Base-by-base conservation (phyloP, 2,888 invertebrate genomes). In the Nasonia oneida region DNA sequence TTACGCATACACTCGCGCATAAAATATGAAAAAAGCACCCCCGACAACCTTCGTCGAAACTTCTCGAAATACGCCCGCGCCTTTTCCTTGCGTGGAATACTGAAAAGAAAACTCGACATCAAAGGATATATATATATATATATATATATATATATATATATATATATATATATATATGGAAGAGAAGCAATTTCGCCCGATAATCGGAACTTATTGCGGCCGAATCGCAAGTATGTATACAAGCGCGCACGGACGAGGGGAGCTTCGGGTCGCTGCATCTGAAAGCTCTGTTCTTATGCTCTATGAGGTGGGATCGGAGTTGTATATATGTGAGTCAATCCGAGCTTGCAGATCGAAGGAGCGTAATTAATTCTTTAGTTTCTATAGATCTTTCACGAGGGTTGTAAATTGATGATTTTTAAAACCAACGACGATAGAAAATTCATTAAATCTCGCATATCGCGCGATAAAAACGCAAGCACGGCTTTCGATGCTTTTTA, bases 101-200 rank as follows among this genome's bases (percentile, higher is more conserved):
- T 14, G 73, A 8, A 73, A 37, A 23, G 73, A 29, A n/a, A 14
- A n/a, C 42, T 47, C 73, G 73, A 73, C 73, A 73, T 73, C 23
- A 23, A 23, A 23, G 23, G 23, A 0, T 23, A 23, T 23, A 23
- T 23, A 23, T 23, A 23, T 23, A 23, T 23, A 23, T 23, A 23
- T 23, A 23, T 23, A n/a, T n/a, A n/a, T n/a, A n/a, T n/a, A n/a
- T n/a, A n/a, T n/a, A n/a, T n/a, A n/a, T n/a, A n/a, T n/a, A 0
- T 23, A 23, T 23, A 23, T 23, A 23, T 23, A 23, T 23, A 23
- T 23, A 23, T 23, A 23, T 23, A 23, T 23, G 23, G 81, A 86
- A 81, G 86, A 88, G 88, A 90, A 89, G 89, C 89, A 90, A 90
- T 90, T 89, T 88, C 86, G 86, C 67, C 57, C 83, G 67, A 88